Base-by-base conservation (phyloP, 2,888 invertebrate genomes). In the Luperina testacea region DNA sequence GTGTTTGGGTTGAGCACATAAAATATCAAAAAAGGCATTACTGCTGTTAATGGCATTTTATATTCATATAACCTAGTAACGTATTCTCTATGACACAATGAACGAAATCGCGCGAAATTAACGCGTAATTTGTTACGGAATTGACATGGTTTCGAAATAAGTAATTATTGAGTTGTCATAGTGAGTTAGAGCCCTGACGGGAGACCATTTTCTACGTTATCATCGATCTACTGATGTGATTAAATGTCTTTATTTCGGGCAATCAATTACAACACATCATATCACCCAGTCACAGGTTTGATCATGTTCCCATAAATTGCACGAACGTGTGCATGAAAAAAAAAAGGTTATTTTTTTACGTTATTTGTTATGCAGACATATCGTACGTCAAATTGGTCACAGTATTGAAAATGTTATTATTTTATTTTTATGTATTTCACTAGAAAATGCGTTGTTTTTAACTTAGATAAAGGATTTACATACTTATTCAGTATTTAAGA, bases 361-460 rank as follows among this genome's bases (percentile, higher is more conserved):
- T 59, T 51, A 7, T 61, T 77, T 75, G 59, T 53, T 71, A 69
- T 63, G 83, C 53, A 70, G 77, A 77, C 77, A 87, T 79, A 82
- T 81, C 69, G 68, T 83, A 83, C 20, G 69, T 70, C 65, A 68
- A 51, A 77, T 72, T 67, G 64, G 69, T 77, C 74, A 78, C n/a
- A 69, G n/a, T 68, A 57, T 32, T 59, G 1, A 59, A 72, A 45
- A 8, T 63, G 72, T 67, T 8, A 51, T 67, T 72, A 85, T 53
- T 70, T 68, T 42, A 71, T 51, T 69, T 15, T 61, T 72, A 70
- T 48, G 7, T 69, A 53, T 32, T 74, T 81, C 42, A 75, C 73
- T 78, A 77, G 38, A 68, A 82, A 85, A 79, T 83, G 83, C 72
- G 20, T 48, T 75, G 63, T 5, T 70, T 64, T 57, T 27, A 70